phyloP scores from a whole-genome alignment of 2,797 vertebrate species.

The Syngnathus acus region DNA sequence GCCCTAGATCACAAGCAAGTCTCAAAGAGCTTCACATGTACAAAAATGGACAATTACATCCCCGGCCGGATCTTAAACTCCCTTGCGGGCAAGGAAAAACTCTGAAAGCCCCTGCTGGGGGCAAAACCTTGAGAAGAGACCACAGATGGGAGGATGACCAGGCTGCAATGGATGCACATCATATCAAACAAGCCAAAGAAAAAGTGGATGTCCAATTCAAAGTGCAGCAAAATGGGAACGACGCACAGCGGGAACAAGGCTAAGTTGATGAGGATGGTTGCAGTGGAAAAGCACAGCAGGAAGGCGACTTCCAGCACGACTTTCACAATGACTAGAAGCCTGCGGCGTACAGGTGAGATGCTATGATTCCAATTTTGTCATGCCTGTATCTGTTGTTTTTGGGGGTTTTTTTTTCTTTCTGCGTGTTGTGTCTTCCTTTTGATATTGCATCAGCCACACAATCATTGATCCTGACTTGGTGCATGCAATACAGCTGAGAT shows the following conservation, averaged over 20 bases:
- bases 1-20: too few relatives aligned
- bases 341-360: neutral
- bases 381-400: neutral
- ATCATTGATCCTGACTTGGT: neutral
- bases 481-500: neutral
- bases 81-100: too few relatives aligned
- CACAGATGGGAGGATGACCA: too few relatives aligned
- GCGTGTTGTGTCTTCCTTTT: neutral
- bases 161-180: too few relatives aligned
- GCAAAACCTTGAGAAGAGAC: too few relatives aligned
- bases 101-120: too few relatives aligned
- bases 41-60: too few relatives aligned
- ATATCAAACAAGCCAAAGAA: too few relatives aligned
- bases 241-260: conserved; percentile 5
- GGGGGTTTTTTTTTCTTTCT: too few relatives aligned
- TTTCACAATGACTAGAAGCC: neutral
- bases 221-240: neutral
- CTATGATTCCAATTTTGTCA: neutral
- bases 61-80: too few relatives aligned
- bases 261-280: conserved; percentile 1
- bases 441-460: neutral
- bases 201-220: too few relatives aligned
- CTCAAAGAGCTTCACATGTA: too few relatives aligned
- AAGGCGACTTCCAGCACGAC: conserved; percentile 3
- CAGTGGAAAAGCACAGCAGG: neutral